Base-by-base conservation (phyloP, 2,113 vertebrate genomes). In the Heptranchias perlo region DNA sequence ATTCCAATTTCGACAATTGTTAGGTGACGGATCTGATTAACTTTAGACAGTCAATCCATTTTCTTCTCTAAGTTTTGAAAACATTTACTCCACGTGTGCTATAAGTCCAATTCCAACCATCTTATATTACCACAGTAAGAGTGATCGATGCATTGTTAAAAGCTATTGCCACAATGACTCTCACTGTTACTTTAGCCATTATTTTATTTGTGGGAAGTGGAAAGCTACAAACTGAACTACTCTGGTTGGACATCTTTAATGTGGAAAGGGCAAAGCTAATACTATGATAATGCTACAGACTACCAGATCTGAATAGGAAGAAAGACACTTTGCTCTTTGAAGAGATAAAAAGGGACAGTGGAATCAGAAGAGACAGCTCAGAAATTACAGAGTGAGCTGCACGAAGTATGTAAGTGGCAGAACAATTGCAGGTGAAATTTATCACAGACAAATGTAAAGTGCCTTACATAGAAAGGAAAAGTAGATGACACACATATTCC, bases 111-210 rank as follows among this genome's bases (percentile, higher is more conserved):
- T 94, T 47, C 25, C 39, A 95, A 73, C 64, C 10, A 3, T 69
- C 25, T 95, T 95, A n/a, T 67, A 61, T 92, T 92, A n/a, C 87
- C 52, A 61, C 87, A 62, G 89, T 62, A 93, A 62, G 61, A 93
- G 18, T 62, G 89, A 62, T 62, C 16, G 35, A 62, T 62, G 89
- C 89, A 93, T 21, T 62, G 58, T 93, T 93, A 61, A 93, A 93
- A 93, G 58, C 35, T 93, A 61, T 91, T 91, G 58, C 58, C 58
- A 64, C 89, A 93, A 93, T 39, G n/a, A 62, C 58, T 93, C 89
- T 28, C 82, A 16, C n/a, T 93, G n/a, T 93, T 93, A 62, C 64
- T 93, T 39, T 62, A 62, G 58, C 58, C 58, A 93, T 64, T 93
- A 62, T 39, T 92, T 93, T 93, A 62, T 61, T 58, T 39, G 58